phyloP scores from a whole-genome alignment of 1,140 invertebrate genomes.

The Ceratoteleas bidentatus region DNA sequence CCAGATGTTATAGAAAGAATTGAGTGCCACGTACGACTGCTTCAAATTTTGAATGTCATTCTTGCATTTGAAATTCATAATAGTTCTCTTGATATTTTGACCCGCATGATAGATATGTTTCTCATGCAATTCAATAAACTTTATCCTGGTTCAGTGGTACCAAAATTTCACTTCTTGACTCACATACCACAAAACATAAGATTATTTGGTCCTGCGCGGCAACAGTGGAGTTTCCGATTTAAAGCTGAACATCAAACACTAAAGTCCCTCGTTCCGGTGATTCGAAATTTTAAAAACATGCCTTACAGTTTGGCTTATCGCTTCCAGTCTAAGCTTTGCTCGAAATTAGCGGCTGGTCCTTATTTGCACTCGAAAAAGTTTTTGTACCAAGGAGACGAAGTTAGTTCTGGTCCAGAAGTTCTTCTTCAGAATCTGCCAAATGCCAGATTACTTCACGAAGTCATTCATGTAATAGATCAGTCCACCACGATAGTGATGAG shows the following conservation, averaged over 20 bases:
- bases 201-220: constrained; percentile 52
- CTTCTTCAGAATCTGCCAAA: constrained; percentile 42
- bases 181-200: constrained; percentile 37
- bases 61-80: constrained; percentile 30
- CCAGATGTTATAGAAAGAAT: constrained; percentile 12
- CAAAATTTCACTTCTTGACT: constrained; percentile 45
- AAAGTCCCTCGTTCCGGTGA: constrained; percentile 40
- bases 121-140: constrained; percentile 28
- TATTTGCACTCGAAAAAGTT: constrained; percentile 43
- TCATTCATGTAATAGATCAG: constrained; percentile 28
- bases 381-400: constrained; percentile 56
- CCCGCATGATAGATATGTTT: constrained; percentile 28
- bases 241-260: constrained; percentile 33
- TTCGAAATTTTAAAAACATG: constrained; percentile 47
- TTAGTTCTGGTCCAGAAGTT: constrained; percentile 41
- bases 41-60: constrained; percentile 25
- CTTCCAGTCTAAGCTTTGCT: constrained; percentile 16
- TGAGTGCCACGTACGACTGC: constrained; percentile 10
- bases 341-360: constrained; percentile 18
- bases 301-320: constrained; percentile 32
- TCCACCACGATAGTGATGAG: constrained; percentile 32
- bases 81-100: constrained; percentile 11
- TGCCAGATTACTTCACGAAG: constrained; percentile 37
- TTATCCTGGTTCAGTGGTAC: constrained; percentile 30
- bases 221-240: constrained; percentile 52